phyloP scores from a whole-genome alignment of 2,113 vertebrate species.

The Lucifuga dentata region DNA sequence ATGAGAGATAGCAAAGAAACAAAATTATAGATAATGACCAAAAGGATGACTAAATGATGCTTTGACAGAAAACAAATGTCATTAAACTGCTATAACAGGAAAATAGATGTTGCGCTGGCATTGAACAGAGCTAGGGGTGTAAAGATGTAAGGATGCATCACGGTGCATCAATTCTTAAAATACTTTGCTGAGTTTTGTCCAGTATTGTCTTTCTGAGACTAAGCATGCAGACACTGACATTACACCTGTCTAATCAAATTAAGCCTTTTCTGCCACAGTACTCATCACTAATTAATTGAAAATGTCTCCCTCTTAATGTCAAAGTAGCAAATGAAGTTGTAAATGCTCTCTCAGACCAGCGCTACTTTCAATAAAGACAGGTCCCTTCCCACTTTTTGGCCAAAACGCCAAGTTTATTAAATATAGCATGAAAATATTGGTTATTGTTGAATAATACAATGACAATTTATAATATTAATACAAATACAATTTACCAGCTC shows the following conservation, averaged over 20 bases:
- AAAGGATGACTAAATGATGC: slow-evolving; percentile 22
- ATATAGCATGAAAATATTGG: background rate
- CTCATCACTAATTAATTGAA: slow-evolving; percentile 60
- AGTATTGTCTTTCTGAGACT: background rate
- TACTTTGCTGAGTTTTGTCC: slow-evolving; percentile 8
- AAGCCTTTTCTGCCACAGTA: slow-evolving; percentile 24
- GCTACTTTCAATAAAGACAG: slow-evolving; percentile 8
- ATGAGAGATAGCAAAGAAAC: slow-evolving; percentile 24
- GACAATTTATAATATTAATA: no score
- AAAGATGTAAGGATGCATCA: no score
- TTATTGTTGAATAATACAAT: no score
- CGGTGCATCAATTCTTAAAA: no score
- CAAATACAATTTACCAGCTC: no score
- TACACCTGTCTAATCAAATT: slow-evolving; percentile 54
- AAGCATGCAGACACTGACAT: background rate
- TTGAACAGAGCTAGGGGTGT: background rate
- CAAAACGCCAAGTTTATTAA: slow-evolving; percentile 9
- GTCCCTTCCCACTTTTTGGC: background rate
- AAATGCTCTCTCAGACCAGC: slow-evolving; percentile 28
- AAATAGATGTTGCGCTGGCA: slow-evolving; percentile 8
- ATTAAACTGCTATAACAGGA: slow-evolving; percentile 25
- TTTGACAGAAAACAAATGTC: slow-evolving; percentile 21
- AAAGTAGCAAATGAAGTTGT: slow-evolving; percentile 59
- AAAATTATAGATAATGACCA: slow-evolving; percentile 47
- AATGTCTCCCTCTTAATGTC: slow-evolving; percentile 48